A percentile compares a stretch with the other conserved stretches of the same genome.
These are phyloP conservation scores for Gymnodraco acuticeps DNA, from an alignment of 2,797 vertebrate species.

Conservation along the genomic window DNA sequence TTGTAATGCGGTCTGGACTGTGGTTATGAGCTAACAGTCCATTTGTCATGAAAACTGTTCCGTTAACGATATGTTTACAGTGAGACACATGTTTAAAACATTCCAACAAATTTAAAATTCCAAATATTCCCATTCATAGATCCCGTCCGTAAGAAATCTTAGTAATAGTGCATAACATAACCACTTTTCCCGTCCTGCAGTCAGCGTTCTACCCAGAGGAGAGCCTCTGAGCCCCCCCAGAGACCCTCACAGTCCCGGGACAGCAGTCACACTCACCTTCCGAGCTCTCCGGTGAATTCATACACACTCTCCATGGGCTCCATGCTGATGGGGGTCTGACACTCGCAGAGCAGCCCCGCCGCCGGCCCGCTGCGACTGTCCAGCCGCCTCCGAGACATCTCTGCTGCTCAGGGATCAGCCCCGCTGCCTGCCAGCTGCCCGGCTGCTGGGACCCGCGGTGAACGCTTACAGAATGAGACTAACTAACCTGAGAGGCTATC, in stretches of 20 bases:
- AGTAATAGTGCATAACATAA: not conserved
- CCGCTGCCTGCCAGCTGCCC: constrained; percentile 12
- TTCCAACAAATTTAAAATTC: too few species aligned
- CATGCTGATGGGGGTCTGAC: constrained; percentile 86
- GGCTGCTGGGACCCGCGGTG: not conserved
- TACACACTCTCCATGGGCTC: constrained; percentile 89
- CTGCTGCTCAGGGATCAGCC: constrained; percentile 4
- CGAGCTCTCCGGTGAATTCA: constrained; percentile 89
- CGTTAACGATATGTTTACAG: not conserved
- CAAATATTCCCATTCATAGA: too few species aligned
- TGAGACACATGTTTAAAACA: too few species aligned
- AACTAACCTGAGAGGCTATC: not conserved
- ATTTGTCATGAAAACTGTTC: not conserved
- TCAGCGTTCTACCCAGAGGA: not conserved
- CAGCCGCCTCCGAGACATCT: constrained; percentile 91
- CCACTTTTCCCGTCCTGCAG: not conserved
- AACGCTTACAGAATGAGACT: not conserved
- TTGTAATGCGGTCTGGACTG: not conserved
- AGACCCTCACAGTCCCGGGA: not conserved
- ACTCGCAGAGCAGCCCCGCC: constrained; percentile 87
- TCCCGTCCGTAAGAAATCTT: not conserved
- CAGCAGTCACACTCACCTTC: constrained; percentile 85
- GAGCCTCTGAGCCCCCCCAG: not conserved
- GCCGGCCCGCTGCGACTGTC: constrained; percentile 87
- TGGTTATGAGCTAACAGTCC: not conserved